phyloP scores from a whole-genome alignment of 1,140 invertebrate genomes.

The Muscidifurax raptorellus region DNA sequence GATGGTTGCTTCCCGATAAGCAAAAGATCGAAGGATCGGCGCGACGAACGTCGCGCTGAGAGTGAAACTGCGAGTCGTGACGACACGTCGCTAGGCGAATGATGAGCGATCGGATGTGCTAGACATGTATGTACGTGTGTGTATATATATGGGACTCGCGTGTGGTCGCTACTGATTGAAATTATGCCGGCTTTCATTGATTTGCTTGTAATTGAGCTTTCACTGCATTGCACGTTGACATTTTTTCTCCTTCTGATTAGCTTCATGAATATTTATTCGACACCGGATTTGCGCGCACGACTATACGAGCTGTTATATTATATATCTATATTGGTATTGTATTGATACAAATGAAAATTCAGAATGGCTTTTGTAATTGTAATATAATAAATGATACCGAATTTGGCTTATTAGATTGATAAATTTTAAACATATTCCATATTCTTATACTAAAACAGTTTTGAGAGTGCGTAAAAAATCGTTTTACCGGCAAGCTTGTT shows the following conservation, averaged over 20 bases:
- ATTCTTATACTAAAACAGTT: too few species aligned
- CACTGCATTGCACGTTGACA: not conserved
- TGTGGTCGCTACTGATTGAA: not conserved
- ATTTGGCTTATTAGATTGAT: too few species aligned
- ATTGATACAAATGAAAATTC: too few species aligned
- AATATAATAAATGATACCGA: too few species aligned
- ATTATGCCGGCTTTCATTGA: not conserved
- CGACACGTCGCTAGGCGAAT: not conserved
- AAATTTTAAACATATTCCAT: too few species aligned
- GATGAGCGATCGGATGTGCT: not conserved
- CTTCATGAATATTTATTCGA: not conserved
- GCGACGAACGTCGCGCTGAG: not conserved
- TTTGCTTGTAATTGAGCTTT: constrained; percentile 11
- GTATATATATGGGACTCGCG: not conserved
- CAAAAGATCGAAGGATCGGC: not conserved
- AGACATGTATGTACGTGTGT: not conserved
- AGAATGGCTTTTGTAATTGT: too few species aligned
- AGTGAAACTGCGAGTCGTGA: constrained; percentile 16
- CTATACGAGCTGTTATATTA: too few species aligned
- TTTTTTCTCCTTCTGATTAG: not conserved
- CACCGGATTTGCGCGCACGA: too few species aligned
- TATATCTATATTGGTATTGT: too few species aligned
- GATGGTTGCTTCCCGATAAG: not conserved
- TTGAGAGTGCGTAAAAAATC: too few species aligned
- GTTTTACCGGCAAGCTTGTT: too few species aligned